Conservation (phyloP, 2,888 invertebrate species). For the Folsomia manolachei region DNA sequence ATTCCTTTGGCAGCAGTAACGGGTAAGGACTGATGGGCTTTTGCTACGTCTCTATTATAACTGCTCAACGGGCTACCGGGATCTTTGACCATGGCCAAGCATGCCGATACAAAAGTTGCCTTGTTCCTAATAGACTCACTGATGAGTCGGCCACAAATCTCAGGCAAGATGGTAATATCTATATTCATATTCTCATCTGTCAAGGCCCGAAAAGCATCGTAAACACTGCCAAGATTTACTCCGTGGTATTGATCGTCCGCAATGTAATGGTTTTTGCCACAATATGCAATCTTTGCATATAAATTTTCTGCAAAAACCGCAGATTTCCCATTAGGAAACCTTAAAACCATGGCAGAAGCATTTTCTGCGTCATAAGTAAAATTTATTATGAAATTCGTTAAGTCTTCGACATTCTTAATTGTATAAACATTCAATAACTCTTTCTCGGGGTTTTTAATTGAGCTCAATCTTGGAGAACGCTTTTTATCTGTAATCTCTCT, state of each 20-base stretch:
- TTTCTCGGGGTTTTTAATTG: too few relatives aligned
- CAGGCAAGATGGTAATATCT: neutral
- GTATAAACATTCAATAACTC: neutral
- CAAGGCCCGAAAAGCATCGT: neutral
- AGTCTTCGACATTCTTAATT: neutral
- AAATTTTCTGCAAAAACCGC: neutral
- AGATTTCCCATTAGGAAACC: neutral
- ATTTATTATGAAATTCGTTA: neutral
- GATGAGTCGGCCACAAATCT: neutral
- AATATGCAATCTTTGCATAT: neutral
- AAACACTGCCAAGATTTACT: neutral
- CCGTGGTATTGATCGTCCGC: neutral
- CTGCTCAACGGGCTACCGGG: neutral
- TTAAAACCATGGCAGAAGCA: neutral
- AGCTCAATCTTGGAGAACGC: too few relatives aligned
- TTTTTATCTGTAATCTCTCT: too few relatives aligned
- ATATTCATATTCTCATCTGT: neutral
- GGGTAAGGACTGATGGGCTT: neutral
- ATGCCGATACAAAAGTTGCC: neutral
- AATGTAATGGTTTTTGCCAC: neutral
- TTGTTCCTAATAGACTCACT: constrained; percentile 9
- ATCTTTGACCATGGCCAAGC: neutral
- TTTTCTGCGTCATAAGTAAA: neutral
- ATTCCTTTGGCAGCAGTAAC: neutral
- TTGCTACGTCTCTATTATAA: neutral